A percentile compares a stretch with the other conserved stretches of the same genome.
phyloP scores from a whole-genome alignment of 2,797 vertebrate genomes.

The Neopelma chrysocephalum region DNA sequence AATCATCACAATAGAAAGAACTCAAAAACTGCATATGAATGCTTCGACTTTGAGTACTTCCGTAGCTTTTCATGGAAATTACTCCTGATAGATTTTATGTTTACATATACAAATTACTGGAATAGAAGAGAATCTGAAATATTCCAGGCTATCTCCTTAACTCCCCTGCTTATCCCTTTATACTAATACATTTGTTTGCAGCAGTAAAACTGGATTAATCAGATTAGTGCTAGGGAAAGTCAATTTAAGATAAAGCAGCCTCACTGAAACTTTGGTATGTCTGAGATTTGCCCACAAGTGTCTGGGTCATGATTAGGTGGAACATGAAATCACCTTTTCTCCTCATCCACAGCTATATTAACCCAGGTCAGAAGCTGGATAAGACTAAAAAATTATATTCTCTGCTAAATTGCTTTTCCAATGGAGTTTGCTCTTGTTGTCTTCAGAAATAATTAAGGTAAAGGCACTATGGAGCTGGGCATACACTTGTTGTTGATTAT shows the following conservation, averaged over 20 bases:
- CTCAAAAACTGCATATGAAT: not conserved
- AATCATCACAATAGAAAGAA: not conserved
- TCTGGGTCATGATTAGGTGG: not conserved
- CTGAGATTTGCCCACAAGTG: not conserved
- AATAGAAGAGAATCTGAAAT: not conserved
- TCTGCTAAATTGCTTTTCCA: not conserved
- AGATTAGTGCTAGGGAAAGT: not conserved
- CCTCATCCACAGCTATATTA: not conserved
- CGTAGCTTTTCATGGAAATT: not conserved
- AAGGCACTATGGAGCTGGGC: not conserved
- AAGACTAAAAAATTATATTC: not conserved
- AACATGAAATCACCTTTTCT: not conserved
- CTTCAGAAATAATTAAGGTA: not conserved
- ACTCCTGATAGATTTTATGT: not conserved
- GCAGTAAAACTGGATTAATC: constrained; percentile 31
- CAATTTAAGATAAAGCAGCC: not conserved
- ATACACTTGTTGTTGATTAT: not conserved
- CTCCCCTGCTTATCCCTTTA: not conserved
- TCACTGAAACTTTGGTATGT: not conserved
- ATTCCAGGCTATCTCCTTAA: not conserved
- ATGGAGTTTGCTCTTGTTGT: not conserved
- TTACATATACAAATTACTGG: constrained; percentile 5
- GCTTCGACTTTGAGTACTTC: not conserved
- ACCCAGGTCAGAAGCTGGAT: not conserved
- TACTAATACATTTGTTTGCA: not conserved